Percentiles rank a stretch among this genome's conserved stretches.
Evolutionary conservation across 2,888 invertebrate genomes (phyloP).

Genomic region (Apomyelois bistriatella): DNA sequence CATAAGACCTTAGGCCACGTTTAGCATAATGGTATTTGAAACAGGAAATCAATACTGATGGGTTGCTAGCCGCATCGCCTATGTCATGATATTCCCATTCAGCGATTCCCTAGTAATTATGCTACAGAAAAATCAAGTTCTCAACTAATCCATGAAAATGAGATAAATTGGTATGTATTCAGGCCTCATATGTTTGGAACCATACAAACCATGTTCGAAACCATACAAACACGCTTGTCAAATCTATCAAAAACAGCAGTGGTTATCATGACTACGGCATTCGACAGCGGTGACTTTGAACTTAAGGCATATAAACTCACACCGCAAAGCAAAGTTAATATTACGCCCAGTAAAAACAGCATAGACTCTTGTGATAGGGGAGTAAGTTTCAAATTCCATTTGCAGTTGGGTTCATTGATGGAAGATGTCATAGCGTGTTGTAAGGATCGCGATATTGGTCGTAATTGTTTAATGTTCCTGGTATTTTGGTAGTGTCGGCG

Average conservation of each 20-base stretch:
- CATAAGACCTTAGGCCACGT: too few species aligned
- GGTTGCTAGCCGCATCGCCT: too few species aligned
- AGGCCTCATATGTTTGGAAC: slow-evolving; percentile 9
- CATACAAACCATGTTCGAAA: background rate
- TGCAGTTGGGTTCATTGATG: background rate
- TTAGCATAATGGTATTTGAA: too few species aligned
- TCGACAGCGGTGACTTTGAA: slow-evolving; percentile 64
- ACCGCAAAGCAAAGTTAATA: slow-evolving; percentile 21
- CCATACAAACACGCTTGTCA: background rate
- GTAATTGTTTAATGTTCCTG: slow-evolving; percentile 63
- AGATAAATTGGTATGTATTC: too few species aligned
- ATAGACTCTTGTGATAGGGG: slow-evolving; percentile 5
- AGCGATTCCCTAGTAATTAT: too few species aligned
- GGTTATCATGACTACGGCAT: too few species aligned
- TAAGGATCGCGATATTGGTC: slow-evolving; percentile 53
- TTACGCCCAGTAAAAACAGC: background rate
- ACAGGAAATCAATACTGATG: too few species aligned
- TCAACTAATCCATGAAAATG: too few species aligned
- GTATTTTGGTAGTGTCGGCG: slow-evolving; percentile 34
- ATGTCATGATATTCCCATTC: too few species aligned
- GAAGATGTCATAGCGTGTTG: slow-evolving; percentile 26
- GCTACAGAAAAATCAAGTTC: too few species aligned
- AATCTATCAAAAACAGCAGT: slow-evolving; percentile 1
- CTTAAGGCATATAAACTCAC: slow-evolving; percentile 40
- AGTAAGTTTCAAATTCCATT: slow-evolving; percentile 22